Evolutionary conservation across 1,140 invertebrate genomes (phyloP), one percentile per base, ranked within the genome.

Genomic region (Solen grandis): DNA sequence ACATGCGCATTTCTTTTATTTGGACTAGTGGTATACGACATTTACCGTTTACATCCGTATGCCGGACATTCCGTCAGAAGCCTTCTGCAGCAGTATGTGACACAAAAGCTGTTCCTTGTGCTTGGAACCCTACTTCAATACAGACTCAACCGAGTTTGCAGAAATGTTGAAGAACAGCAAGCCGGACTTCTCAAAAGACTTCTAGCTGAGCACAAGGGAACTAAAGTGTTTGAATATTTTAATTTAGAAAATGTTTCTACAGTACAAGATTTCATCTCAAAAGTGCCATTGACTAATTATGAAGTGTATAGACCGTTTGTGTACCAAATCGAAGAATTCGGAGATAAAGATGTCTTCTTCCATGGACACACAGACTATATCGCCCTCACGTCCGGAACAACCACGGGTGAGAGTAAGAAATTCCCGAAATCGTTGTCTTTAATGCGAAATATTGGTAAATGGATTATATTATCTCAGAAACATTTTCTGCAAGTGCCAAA

Each of bases 321-420:
- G 2, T 33, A 46, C 16, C 29, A 22, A 5, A 59, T 79, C 25
- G 54, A 59, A 3, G 36, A 70, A 27, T 35, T 16, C 22, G 76
- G 57, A 35, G 33, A n/a, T 5, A 14, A 16, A 22, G 62, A 79
- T 35, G 76, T 70, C 1, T 62, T 79, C 65, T 79, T 79, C 46
- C 65, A 55, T 13, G 76, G 76, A 41, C 29, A 69, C 22, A 57
- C 50, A 25, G 76, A 79, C 52, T 79, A 60, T 38, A 79, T 79
- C 22, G 76, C 76, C n/a, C 27, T 33, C 8, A 79, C 76, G 25
- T 79, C 76, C 5, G 76, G 76, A 19, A 70, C 76, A n/a, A 60
- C 76, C 31, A 50, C 52, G 35, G 76, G 76, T 31, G 57, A 38
- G 22, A 79, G 76, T 22, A 79, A 79, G 29, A 62, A 22, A 25